phyloP scores from a whole-genome alignment of 2,113 vertebrate species.

The Neodon shergylaensis region DNA sequence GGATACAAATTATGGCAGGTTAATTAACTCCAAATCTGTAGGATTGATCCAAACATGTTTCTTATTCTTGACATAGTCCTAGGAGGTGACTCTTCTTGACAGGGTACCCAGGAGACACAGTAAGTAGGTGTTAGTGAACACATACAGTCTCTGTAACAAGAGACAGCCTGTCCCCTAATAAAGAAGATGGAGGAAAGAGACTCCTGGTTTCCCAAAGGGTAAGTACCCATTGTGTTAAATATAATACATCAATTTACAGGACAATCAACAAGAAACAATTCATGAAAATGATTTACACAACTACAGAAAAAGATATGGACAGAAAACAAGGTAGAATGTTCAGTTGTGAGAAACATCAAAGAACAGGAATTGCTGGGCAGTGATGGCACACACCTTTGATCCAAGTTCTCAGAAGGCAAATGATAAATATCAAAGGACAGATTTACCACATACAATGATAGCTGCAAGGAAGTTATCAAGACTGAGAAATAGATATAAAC shows the following conservation, averaged over 20 bases:
- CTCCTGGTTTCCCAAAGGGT: background rate
- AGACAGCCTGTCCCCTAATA: background rate
- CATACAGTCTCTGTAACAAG: background rate
- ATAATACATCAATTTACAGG: background rate
- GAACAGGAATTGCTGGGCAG: background rate
- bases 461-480: background rate
- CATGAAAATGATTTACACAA: background rate
- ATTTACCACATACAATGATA: background rate
- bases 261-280: background rate
- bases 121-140: background rate
- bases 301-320: background rate
- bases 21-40: background rate
- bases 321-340: background rate
- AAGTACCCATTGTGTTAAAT: background rate
- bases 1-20: background rate
- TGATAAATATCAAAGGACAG: background rate
- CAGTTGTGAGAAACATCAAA: background rate
- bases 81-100: background rate
- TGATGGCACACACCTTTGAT: background rate
- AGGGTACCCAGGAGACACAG: background rate
- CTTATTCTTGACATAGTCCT: background rate
- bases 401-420: background rate
- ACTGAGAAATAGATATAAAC: background rate
- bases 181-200: background rate
- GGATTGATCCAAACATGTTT: background rate